Conservation (phyloP, 1,140 invertebrate species). For the Colletes latitarsis region DNA sequence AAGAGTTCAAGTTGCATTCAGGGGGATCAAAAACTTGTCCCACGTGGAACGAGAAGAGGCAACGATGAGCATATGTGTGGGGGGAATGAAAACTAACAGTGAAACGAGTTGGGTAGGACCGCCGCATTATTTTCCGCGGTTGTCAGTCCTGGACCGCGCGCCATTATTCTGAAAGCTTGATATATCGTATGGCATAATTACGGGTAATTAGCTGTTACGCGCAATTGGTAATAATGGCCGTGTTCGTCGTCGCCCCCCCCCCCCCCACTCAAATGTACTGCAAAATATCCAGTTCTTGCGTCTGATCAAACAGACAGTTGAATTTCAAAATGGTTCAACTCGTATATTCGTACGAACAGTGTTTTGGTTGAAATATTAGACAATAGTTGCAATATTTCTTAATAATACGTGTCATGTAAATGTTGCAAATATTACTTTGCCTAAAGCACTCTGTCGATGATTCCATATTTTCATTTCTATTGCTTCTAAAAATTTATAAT, state of each 20-base stretch:
- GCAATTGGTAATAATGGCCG: constrained; percentile 1
- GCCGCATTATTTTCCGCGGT: constrained; percentile 44
- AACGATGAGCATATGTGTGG: background rate
- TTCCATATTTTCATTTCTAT: no score
- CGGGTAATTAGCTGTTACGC: constrained; percentile 58
- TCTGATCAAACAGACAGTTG: no score
- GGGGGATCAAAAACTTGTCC: constrained; percentile 36
- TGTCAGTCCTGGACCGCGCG: constrained; percentile 35
- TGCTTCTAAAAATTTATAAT: no score
- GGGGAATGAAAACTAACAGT: constrained; percentile 26
- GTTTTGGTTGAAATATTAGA: no score
- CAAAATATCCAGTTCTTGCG: no score
- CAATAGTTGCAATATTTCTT: no score
- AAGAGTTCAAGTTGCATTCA: constrained; percentile 17
- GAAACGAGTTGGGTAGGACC: constrained; percentile 16
- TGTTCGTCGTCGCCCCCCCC: background rate
- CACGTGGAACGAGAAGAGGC: constrained; percentile 7
- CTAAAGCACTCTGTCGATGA: no score
- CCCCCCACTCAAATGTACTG: no score
- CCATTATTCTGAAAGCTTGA: constrained; percentile 68
- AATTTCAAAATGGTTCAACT: no score
- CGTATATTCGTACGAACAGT: no score
- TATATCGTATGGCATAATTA: constrained; percentile 66
- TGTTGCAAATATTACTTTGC: no score
- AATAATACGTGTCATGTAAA: no score